Evolutionary conservation across 2,797 vertebrate genomes (phyloP).

Genomic region (Poeciliopsis presidionis): DNA sequence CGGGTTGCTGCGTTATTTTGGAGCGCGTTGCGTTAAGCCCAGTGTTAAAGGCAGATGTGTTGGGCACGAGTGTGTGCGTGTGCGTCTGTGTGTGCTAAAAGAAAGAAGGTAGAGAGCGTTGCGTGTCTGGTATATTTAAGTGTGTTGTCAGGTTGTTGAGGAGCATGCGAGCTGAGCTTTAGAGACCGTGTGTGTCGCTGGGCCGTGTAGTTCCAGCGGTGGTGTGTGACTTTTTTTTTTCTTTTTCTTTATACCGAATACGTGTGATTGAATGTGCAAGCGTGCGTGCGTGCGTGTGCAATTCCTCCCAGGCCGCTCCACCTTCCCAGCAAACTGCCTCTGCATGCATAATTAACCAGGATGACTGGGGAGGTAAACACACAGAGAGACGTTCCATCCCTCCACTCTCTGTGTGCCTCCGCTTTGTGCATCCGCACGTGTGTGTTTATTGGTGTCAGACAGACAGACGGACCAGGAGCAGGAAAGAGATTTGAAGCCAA

Average conservation of each 20-base stretch:
- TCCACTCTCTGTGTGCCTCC: conserved; percentile 42
- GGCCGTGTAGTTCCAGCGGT: conserved; percentile 37
- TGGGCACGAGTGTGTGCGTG: conserved; percentile 21
- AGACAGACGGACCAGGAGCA: conserved; percentile 55
- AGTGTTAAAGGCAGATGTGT: conserved; percentile 68
- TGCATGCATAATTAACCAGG: conserved; percentile 79
- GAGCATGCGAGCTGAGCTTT: conserved; percentile 51
- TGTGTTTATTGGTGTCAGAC: conserved; percentile 60
- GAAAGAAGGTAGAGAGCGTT: conserved; percentile 7
- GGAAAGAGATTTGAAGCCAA: conserved; percentile 60
- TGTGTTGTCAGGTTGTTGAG: conserved; percentile 44
- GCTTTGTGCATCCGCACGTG: conserved; percentile 28
- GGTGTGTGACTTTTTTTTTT: conserved; percentile 44
- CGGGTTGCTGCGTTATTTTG: conserved; percentile 63
- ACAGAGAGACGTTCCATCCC: conserved; percentile 60
- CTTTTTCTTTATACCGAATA: background rate
- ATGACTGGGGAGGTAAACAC: conserved; percentile 76
- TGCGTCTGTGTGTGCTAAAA: conserved; percentile 1
- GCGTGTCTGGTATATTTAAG: conserved; percentile 61
- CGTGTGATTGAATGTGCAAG: conserved; percentile 1
- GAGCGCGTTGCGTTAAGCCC: conserved; percentile 59
- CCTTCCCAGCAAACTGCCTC: conserved; percentile 68
- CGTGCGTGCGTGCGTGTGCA: conserved; percentile 21
- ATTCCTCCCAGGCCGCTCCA: conserved; percentile 63
- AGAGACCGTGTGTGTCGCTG: conserved; percentile 26